Conservation (phyloP, 1,140 invertebrate species). For the Drosophila truncata region DNA sequence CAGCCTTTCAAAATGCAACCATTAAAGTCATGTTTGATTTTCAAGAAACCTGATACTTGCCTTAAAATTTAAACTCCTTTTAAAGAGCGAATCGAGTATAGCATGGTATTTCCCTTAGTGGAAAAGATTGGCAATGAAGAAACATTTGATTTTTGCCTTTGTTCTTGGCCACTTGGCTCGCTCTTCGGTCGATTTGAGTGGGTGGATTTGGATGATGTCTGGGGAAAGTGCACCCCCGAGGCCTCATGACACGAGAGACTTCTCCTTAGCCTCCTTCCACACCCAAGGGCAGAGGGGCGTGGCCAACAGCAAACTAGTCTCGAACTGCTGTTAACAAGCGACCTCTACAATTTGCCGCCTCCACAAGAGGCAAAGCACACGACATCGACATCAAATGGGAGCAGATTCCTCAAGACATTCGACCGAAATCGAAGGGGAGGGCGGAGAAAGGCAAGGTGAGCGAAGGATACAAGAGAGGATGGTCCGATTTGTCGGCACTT, state of each 20-base stretch:
- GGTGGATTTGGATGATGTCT: conserved; percentile 8
- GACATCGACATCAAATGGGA: conserved; percentile 32
- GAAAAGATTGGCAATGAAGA: conserved; percentile 12
- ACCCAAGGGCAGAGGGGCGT: conserved; percentile 38
- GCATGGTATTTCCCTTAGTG: background rate
- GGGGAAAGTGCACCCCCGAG: conserved; percentile 24
- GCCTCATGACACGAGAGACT: conserved; percentile 12
- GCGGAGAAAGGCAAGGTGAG: conserved; percentile 17
- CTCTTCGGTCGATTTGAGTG: conserved; percentile 26
- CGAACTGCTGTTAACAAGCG: conserved; percentile 60
- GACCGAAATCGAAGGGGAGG: conserved; percentile 35
- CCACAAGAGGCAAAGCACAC: conserved; percentile 36
- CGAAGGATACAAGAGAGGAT: background rate
- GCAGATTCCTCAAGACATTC: conserved; percentile 47
- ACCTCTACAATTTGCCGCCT: conserved; percentile 48
- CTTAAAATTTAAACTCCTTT: conserved; percentile 4
- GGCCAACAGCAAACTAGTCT: conserved; percentile 34
- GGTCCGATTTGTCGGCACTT: conserved; percentile 43
- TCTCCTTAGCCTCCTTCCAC: background rate
- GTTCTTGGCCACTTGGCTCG: conserved; percentile 10
- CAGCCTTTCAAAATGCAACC: no score
- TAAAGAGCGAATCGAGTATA: background rate
- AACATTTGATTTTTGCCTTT: conserved; percentile 36
- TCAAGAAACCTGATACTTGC: background rate
- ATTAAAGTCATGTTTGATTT: background rate